Percentiles rank a stretch among this genome's conserved stretches.
Evolutionary conservation across 2,113 vertebrate species (phyloP).

Genomic region (Stigmatopora argus): DNA sequence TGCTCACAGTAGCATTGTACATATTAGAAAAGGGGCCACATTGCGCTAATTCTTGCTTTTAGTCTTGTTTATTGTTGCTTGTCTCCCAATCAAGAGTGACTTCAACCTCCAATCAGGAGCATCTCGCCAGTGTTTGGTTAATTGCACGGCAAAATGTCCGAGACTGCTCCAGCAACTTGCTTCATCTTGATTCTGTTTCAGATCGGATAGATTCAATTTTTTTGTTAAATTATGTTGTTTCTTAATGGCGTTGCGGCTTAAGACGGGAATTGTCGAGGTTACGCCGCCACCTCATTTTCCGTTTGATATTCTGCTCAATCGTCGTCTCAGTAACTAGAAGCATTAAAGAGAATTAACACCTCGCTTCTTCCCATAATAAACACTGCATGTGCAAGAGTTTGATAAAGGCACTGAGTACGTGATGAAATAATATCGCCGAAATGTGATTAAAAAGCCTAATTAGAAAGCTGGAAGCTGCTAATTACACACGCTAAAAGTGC

Average conservation of each 20-base stretch:
- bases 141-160: constrained; percentile 16
- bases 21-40: constrained; percentile 34
- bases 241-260: background rate
- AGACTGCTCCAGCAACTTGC: background rate
- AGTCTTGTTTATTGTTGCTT: constrained; percentile 59
- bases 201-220: background rate
- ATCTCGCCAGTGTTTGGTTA: constrained; percentile 25
- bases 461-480: constrained; percentile 7
- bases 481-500: constrained; percentile 6
- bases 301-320: background rate
- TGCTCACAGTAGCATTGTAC: constrained; percentile 36
- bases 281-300: background rate
- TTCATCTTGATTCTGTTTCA: background rate
- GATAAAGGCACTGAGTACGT: background rate
- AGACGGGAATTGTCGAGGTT: background rate
- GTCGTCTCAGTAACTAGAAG: background rate
- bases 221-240: background rate
- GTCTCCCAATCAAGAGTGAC: constrained; percentile 42
- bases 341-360: constrained; percentile 4
- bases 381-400: background rate
- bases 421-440: background rate
- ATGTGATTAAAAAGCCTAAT: constrained; percentile 10
- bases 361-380: constrained; percentile 1
- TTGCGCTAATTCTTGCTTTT: constrained; percentile 55
- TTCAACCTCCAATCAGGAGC: constrained; percentile 52